A percentile compares a stretch with the other conserved stretches of the same genome.
phyloP scores from a whole-genome alignment of 2,888 invertebrate genomes.

The Plemyria rubiginata region DNA sequence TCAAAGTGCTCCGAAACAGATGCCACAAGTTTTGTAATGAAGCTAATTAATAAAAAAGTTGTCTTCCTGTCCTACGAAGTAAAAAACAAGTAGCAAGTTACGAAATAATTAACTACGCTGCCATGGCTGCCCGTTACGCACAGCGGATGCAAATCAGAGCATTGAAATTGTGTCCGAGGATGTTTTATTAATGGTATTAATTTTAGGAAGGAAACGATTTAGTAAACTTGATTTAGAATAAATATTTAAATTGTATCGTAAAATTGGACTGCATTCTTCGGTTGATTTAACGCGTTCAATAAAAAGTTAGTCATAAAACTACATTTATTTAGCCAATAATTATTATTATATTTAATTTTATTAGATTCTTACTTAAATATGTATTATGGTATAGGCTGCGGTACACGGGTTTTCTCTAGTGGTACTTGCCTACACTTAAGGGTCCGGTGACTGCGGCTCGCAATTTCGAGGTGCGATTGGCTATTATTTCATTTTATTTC shows the following conservation, averaged over 20 bases:
- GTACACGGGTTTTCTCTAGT: too few relatives aligned
- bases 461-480: too few relatives aligned
- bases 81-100: slow-evolving; percentile 56
- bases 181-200: slow-evolving; percentile 38
- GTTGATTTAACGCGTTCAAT: slow-evolving; percentile 2
- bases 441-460: too few relatives aligned
- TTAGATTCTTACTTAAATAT: neutral
- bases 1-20: slow-evolving; percentile 49
- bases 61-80: slow-evolving; percentile 59
- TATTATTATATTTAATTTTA: neutral
- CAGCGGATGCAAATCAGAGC: slow-evolving; percentile 41
- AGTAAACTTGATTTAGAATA: slow-evolving; percentile 27
- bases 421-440: too few relatives aligned
- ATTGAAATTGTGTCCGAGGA: slow-evolving; percentile 37
- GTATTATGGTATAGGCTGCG: too few relatives aligned
- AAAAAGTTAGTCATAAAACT: neutral
- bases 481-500: too few relatives aligned
- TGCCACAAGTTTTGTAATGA: slow-evolving; percentile 52
- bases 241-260: slow-evolving; percentile 28
- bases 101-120: slow-evolving; percentile 52
- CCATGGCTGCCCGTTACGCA: slow-evolving; percentile 38
- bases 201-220: slow-evolving; percentile 39
- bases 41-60: slow-evolving; percentile 64
- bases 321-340: neutral
- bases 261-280: slow-evolving; percentile 10